Evolutionary conservation across 2,797 vertebrate species (phyloP).

Genomic region (Sebastes vulpes): DNA sequence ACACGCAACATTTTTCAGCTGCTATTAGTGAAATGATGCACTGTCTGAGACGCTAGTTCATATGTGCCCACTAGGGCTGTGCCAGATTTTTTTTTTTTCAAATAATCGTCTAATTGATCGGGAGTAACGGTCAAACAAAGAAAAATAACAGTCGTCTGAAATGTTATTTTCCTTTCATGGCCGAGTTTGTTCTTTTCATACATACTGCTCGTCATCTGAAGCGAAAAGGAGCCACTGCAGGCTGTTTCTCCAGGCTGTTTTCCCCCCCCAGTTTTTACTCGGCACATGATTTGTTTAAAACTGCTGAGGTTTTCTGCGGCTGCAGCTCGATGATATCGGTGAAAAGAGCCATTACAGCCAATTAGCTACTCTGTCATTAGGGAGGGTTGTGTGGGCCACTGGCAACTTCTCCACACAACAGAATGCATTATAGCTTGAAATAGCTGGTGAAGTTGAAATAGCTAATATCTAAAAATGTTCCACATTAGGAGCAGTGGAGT

Average conservation of each 20-base stretch:
- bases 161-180: neutral
- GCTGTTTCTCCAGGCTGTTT: constrained; percentile 7
- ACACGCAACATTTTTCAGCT: constrained; percentile 82
- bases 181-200: neutral
- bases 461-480: constrained; percentile 63
- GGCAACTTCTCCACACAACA: constrained; percentile 66
- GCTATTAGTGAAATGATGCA: constrained; percentile 79
- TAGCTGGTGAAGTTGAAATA: constrained; percentile 52
- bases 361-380: constrained; percentile 83
- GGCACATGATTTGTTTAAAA: constrained; percentile 66
- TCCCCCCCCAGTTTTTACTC: neutral
- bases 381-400: constrained; percentile 75
- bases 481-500: constrained; percentile 22
- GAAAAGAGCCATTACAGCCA: constrained; percentile 81
- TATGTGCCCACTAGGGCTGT: constrained; percentile 27
- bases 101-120: constrained; percentile 47
- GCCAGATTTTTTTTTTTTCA: constrained; percentile 22
- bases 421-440: constrained; percentile 60
- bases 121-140: constrained; percentile 34
- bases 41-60: constrained; percentile 35
- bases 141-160: constrained; percentile 1
- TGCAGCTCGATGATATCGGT: constrained; percentile 73
- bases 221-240: neutral
- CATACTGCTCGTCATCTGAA: constrained; percentile 1
- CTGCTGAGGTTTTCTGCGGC: constrained; percentile 75